phyloP scores from a whole-genome alignment of 2,888 invertebrate genomes.

The Dicyrtomina minuta region DNA sequence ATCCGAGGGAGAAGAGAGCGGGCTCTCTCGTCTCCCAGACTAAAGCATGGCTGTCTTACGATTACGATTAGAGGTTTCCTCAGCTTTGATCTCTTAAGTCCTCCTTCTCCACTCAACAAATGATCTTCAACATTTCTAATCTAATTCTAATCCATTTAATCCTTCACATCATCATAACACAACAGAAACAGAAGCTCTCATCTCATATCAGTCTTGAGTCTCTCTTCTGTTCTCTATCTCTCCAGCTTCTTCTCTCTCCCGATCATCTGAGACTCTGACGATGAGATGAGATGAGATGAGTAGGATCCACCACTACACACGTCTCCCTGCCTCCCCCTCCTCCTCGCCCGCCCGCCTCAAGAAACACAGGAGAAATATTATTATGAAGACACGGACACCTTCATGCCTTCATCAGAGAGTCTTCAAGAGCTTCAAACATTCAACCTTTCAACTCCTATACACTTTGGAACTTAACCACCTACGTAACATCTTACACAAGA shows the following conservation, averaged over 20 bases:
- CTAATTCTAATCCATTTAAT: slow-evolving; percentile 37
- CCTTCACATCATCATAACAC: slow-evolving; percentile 32
- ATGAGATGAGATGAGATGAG: too few species aligned
- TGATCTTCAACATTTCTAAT: slow-evolving; percentile 39
- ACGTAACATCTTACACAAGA: too few species aligned
- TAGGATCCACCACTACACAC: too few species aligned
- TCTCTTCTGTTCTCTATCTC: neutral
- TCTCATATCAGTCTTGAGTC: neutral
- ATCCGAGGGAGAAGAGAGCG: neutral
- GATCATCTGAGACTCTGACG: too few species aligned
- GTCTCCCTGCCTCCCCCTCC: neutral
- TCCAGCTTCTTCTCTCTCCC: neutral
- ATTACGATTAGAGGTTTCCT: slow-evolving; percentile 35
- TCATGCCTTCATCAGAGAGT: slow-evolving; percentile 27
- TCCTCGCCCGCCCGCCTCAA: slow-evolving; percentile 7
- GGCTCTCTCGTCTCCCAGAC: neutral
- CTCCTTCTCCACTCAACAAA: slow-evolving; percentile 38
- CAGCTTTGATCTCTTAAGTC: slow-evolving; percentile 47
- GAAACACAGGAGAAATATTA: slow-evolving; percentile 13
- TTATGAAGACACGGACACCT: slow-evolving; percentile 25
- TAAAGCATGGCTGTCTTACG: slow-evolving; percentile 19
- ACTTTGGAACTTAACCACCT: too few species aligned
- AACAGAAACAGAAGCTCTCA: slow-evolving; percentile 11
- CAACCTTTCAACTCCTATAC: too few species aligned
- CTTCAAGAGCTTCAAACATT: neutral